A percentile compares a stretch with the other conserved stretches of the same genome.
Conservation (phyloP, 2,888 invertebrate species). For the Nymphalis urticae region DNA sequence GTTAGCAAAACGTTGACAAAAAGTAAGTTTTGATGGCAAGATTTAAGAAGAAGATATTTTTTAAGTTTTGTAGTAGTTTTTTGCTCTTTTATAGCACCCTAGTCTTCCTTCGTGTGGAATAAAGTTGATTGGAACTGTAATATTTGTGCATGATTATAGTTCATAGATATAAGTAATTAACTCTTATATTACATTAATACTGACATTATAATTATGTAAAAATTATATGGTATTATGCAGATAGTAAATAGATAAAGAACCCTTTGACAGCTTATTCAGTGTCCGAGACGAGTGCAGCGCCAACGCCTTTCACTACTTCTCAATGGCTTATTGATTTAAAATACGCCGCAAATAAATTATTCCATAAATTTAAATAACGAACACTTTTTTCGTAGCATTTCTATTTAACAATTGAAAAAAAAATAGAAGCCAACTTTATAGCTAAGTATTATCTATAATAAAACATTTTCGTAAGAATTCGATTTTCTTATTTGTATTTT, state of each 20-base stretch:
- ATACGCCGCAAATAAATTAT: slow-evolving; percentile 18
- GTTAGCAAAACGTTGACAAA: no score
- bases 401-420: not conserved
- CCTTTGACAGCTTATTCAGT: slow-evolving; percentile 39
- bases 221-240: slow-evolving; percentile 44
- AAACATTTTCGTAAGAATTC: not conserved
- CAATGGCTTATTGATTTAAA: slow-evolving; percentile 24
- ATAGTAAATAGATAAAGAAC: slow-evolving; percentile 40
- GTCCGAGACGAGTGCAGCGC: slow-evolving; percentile 18
- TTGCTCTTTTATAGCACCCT: no score
- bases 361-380: slow-evolving; percentile 9
- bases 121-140: no score
- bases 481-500: not conserved
- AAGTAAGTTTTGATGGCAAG: no score
- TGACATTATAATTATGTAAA: slow-evolving; percentile 54
- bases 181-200: slow-evolving; percentile 54
- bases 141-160: no score
- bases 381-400: not conserved
- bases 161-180: slow-evolving; percentile 49
- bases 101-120: no score
- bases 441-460: not conserved
- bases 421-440: not conserved
- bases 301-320: slow-evolving; percentile 4
- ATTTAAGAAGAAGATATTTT: no score
- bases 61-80: no score